phyloP scores from a whole-genome alignment of 1,140 invertebrate genomes.

The Zaprionus lachaisei region DNA sequence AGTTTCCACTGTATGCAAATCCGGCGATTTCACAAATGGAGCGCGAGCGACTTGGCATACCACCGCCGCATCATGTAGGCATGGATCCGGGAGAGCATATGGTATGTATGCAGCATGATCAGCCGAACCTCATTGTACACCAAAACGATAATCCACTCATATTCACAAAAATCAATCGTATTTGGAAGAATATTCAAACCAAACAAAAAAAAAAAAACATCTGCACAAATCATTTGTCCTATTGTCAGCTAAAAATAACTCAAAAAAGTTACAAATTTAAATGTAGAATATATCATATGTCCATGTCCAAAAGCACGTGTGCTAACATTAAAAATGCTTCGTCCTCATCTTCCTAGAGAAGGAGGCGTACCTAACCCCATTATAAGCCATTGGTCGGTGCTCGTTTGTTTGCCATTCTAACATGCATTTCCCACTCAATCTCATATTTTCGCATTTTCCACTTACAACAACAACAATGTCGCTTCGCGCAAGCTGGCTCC shows the following conservation, averaged over 20 bases:
- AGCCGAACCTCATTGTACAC: conserved; percentile 86
- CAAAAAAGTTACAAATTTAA: conserved; percentile 3
- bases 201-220: conserved; percentile 57
- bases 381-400: conserved; percentile 27
- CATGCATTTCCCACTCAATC: conserved; percentile 21
- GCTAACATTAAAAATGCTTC: conserved; percentile 24
- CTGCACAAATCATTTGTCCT: conserved; percentile 70
- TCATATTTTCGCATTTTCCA: conserved; percentile 36
- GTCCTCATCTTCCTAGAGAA: background rate
- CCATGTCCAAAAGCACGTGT: conserved; percentile 44
- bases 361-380: conserved; percentile 23
- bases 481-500: conserved; percentile 43
- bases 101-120: conserved; percentile 84
- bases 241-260: conserved; percentile 44
- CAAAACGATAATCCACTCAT: conserved; percentile 66
- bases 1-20: conserved; percentile 87
- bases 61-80: conserved; percentile 87
- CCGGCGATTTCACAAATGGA: conserved; percentile 92
- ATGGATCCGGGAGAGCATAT: conserved; percentile 86
- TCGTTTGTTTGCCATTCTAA: conserved; percentile 39
- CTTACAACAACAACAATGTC: conserved; percentile 38
- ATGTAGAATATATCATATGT: conserved; percentile 35
- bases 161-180: conserved; percentile 84
- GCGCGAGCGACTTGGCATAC: conserved; percentile 93
- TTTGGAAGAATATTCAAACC: conserved; percentile 70